These are phyloP conservation scores for Candidula unifasciata DNA, from an alignment of 2,888 invertebrate species.

Conservation along the genomic window DNA sequence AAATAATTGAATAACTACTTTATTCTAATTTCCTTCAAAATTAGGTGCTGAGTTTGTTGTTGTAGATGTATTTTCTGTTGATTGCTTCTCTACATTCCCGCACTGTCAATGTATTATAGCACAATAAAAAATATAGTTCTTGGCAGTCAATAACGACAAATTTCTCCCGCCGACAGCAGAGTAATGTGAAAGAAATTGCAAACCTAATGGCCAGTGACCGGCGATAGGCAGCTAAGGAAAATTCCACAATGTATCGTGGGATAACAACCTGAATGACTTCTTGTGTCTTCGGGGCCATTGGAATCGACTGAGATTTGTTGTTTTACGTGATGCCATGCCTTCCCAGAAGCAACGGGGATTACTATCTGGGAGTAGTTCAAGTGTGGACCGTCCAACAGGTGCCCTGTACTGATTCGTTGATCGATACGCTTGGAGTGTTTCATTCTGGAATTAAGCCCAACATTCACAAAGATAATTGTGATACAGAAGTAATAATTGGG, in stretches of 20 bases:
- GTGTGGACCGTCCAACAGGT: background rate
- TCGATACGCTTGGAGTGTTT: no score
- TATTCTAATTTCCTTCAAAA: no score
- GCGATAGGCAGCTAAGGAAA: background rate
- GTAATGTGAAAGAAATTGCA: background rate
- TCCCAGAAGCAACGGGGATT: constrained; percentile 1
- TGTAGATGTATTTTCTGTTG: no score
- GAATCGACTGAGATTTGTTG: constrained; percentile 7
- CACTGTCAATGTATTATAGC: no score
- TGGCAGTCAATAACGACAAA: background rate
- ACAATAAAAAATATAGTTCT: no score
- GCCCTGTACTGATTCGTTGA: background rate
- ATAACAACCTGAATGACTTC: constrained; percentile 31
- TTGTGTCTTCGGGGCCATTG: constrained; percentile 2
- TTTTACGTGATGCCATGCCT: background rate
- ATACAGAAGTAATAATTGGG: no score
- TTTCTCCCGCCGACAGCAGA: background rate
- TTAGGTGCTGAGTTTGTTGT: no score
- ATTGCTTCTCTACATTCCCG: no score
- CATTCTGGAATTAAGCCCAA: no score
- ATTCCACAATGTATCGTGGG: constrained; percentile 19
- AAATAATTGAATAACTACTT: no score
- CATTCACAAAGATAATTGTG: no score
- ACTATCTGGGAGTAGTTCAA: background rate
- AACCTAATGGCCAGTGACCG: background rate